These are phyloP conservation scores for Lytechinus pictus DNA, from an alignment of 35 echinoderm and acorn worm genomes.

Conservation along the genomic window DNA sequence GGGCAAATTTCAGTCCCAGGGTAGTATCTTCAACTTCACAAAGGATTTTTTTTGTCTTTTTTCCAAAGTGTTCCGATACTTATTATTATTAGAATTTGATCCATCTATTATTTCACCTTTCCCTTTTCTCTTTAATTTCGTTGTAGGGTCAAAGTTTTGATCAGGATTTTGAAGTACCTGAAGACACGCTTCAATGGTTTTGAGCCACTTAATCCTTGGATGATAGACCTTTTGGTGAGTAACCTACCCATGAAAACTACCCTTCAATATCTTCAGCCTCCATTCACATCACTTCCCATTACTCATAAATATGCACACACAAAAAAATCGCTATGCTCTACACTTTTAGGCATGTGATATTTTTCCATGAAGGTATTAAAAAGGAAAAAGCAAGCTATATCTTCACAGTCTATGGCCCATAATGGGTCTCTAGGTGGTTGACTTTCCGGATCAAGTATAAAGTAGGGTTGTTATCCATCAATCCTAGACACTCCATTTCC, in stretches of 20 bases:
- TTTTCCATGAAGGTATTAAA: background rate
- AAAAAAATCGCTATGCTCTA: background rate
- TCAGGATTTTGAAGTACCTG: constrained; percentile 88
- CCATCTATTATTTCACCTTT: background rate
- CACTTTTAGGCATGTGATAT: background rate
- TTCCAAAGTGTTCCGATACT: too few relatives aligned
- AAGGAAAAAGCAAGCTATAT: background rate
- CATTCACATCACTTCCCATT: background rate
- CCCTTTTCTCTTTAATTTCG: constrained; percentile 19
- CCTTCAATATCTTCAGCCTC: background rate
- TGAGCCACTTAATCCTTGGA: constrained; percentile 96
- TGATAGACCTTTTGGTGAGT: constrained; percentile 96
- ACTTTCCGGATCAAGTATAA: background rate
- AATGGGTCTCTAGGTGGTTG: background rate
- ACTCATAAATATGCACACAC: background rate
- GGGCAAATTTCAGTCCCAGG: too few relatives aligned
- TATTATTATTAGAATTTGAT: too few relatives aligned
- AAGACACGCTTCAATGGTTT: constrained; percentile 81
- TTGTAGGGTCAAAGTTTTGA: constrained; percentile 89
- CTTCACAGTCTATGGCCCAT: background rate
- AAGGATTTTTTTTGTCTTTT: too few relatives aligned
- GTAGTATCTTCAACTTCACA: too few relatives aligned
- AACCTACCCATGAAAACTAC: background rate
- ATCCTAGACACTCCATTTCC: background rate
- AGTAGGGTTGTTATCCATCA: background rate